These are phyloP conservation scores for Acipenser oxyrinchus DNA, from an alignment of 2,797 vertebrate species.

Conservation along the genomic window DNA sequence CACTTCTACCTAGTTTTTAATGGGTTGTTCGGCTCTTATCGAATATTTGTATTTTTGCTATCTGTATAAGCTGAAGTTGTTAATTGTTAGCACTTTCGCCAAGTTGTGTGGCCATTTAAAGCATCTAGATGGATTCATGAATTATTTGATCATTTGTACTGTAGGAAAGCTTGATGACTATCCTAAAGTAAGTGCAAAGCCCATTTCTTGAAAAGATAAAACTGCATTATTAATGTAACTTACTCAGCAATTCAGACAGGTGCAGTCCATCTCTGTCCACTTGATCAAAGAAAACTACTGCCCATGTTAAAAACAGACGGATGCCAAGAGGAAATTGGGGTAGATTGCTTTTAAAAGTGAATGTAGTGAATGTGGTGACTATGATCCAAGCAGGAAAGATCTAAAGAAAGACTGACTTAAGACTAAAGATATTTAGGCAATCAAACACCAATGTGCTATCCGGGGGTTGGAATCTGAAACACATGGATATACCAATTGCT, in stretches of 20 bases:
- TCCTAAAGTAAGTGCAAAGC: no score
- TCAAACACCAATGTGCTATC: neutral
- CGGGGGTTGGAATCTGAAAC: neutral
- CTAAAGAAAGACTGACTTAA: neutral
- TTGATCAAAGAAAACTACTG: slow-evolving; percentile 9
- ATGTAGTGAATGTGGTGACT: neutral
- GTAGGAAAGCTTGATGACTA: no score
- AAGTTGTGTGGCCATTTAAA: no score
- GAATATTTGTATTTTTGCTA: no score
- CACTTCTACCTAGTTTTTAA: no score
- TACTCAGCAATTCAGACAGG: slow-evolving; percentile 11
- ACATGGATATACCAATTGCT: neutral
- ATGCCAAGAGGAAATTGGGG: neutral
- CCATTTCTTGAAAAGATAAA: neutral
- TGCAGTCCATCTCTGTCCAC: neutral
- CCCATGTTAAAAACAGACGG: slow-evolving; percentile 4
- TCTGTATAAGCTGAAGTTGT: no score
- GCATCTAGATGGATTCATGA: no score
- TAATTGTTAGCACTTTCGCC: no score
- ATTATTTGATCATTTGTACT: no score
- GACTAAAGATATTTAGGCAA: neutral
- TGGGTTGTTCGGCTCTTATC: no score
- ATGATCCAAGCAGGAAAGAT: neutral
- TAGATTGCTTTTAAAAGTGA: neutral
- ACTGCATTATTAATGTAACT: slow-evolving; percentile 7